These are phyloP conservation scores for Diarsia brunnea DNA, from an alignment of 2,888 invertebrate genomes.

Conservation along the genomic window DNA sequence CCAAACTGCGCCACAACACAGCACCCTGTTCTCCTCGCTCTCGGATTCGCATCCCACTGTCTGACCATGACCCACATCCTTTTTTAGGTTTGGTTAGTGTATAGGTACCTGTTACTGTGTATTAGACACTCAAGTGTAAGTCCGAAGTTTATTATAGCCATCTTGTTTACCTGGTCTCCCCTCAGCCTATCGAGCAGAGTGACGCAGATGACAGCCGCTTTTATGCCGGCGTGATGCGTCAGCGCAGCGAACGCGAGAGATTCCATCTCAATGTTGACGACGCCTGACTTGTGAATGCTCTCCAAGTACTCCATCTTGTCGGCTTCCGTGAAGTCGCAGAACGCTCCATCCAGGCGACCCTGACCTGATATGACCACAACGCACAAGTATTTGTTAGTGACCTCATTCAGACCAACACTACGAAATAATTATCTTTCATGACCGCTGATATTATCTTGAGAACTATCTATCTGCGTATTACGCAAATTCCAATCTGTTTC, in stretches of 20 bases:
- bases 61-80: too few species aligned
- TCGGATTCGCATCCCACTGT: too few species aligned
- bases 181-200: slow-evolving; percentile 97
- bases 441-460: slow-evolving; percentile 18
- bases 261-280: slow-evolving; percentile 99
- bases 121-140: not conserved
- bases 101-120: not conserved
- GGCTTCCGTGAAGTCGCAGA: slow-evolving; percentile 97
- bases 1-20: not conserved
- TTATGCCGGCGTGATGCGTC: slow-evolving; percentile 97
- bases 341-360: slow-evolving; percentile 98
- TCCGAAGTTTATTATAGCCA: not conserved
- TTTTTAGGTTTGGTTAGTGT: not conserved
- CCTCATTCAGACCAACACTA: slow-evolving; percentile 18
- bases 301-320: slow-evolving; percentile 97
- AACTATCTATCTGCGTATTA: slow-evolving; percentile 9
- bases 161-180: slow-evolving; percentile 96
- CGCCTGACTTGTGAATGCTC: slow-evolving; percentile 94
- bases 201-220: slow-evolving; percentile 98
- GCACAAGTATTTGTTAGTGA: slow-evolving; percentile 17
- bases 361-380: slow-evolving; percentile 92
- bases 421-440: slow-evolving; percentile 12
- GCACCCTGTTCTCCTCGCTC: not conserved
- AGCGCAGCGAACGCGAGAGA: slow-evolving; percentile 97
- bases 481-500: slow-evolving; percentile 28